phyloP scores from a whole-genome alignment of 2,888 invertebrate genomes.

The Axea sp. region DNA sequence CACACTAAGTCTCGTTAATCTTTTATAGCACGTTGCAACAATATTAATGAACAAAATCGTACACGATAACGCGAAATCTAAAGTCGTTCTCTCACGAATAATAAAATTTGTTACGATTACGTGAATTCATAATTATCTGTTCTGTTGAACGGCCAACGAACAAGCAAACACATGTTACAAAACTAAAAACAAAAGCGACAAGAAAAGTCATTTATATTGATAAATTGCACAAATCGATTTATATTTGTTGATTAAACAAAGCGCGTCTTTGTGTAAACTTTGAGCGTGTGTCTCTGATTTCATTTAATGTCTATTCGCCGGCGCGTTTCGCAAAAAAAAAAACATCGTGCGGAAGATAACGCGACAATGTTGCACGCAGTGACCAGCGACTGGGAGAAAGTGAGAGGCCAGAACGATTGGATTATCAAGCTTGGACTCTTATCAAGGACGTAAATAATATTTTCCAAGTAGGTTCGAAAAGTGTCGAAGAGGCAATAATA shows the following conservation, averaged over 20 bases:
- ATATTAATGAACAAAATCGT: conserved; percentile 14
- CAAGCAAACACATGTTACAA: conserved; percentile 51
- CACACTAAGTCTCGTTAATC: no score
- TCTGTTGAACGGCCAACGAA: conserved; percentile 35
- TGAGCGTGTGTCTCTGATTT: conserved; percentile 54
- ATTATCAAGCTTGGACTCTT: conserved; percentile 45
- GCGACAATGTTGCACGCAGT: conserved; percentile 31
- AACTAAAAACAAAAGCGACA: conserved; percentile 45
- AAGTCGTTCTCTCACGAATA: conserved; percentile 14
- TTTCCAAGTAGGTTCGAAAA: conserved; percentile 68
- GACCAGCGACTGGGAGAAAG: not conserved
- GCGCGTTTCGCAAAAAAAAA: conserved; percentile 30
- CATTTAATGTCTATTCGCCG: conserved; percentile 56
- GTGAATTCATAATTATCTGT: conserved; percentile 46
- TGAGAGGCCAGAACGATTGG: conserved; percentile 27
- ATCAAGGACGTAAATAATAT: conserved; percentile 67
- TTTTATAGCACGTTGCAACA: not conserved
- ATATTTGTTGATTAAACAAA: conserved; percentile 55
- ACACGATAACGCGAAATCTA: conserved; percentile 19
- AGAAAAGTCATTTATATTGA: conserved; percentile 42
- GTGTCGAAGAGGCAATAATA: conserved; percentile 79
- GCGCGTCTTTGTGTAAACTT: conserved; percentile 37
- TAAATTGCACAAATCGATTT: conserved; percentile 50
- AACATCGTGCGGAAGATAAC: conserved; percentile 21
- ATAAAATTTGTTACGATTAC: conserved; percentile 55